Evolutionary conservation across 1,140 invertebrate species (phyloP).

Genomic region (Palaemon carinicauda): DNA sequence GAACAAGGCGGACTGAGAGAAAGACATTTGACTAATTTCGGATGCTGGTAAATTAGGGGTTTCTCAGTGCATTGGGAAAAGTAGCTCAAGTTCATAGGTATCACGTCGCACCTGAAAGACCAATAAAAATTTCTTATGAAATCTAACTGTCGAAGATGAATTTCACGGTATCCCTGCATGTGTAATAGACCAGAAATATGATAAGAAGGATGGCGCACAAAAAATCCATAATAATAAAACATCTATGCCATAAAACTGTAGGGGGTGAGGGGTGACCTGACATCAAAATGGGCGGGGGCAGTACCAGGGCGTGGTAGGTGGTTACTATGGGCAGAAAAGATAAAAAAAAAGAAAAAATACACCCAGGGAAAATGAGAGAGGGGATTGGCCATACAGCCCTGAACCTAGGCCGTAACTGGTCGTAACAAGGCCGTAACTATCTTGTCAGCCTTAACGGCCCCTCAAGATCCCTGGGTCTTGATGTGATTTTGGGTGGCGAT

Average conservation of each 20-base stretch:
- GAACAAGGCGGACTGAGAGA: background rate
- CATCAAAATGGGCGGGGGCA: background rate
- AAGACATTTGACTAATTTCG: background rate
- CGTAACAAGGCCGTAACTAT: background rate
- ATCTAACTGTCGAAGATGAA: too few species aligned
- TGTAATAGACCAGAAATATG: slow-evolving; percentile 32
- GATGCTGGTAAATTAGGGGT: background rate
- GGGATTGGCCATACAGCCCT: background rate
- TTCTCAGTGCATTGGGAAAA: too few species aligned
- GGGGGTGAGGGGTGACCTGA: background rate
- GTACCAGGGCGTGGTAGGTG: background rate
- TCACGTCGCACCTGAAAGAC: background rate
- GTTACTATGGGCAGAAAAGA: background rate
- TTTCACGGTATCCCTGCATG: too few species aligned
- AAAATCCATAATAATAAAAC: slow-evolving; percentile 9
- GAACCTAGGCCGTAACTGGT: background rate
- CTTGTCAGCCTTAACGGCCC: background rate
- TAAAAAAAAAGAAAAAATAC: background rate
- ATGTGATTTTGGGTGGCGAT: slow-evolving; percentile 23
- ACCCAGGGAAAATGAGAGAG: background rate
- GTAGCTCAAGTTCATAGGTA: too few species aligned
- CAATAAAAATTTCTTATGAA: background rate
- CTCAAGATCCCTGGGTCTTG: background rate
- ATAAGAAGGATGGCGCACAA: background rate
- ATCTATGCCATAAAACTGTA: slow-evolving; percentile 15